Evolutionary conservation across 2,888 invertebrate species (phyloP).

Genomic region (Acleris holmiana): DNA sequence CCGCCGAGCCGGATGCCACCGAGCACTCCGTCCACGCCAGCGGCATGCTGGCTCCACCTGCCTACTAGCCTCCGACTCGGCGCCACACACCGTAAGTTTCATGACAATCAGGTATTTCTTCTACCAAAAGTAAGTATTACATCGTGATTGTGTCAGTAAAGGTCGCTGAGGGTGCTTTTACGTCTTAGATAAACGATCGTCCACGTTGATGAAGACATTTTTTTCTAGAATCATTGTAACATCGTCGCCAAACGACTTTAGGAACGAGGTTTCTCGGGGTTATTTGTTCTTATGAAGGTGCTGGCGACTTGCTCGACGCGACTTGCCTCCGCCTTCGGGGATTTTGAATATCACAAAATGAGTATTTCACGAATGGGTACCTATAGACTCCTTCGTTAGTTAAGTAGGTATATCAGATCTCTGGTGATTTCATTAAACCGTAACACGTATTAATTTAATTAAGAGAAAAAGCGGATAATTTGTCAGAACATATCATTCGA

Average conservation of each 20-base stretch:
- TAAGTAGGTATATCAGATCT: constrained; percentile 74
- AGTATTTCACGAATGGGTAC: constrained; percentile 70
- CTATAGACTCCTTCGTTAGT: constrained; percentile 66
- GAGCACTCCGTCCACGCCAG: constrained; percentile 82
- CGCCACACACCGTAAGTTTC: constrained; percentile 44
- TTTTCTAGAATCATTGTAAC: constrained; percentile 53
- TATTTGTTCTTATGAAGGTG: constrained; percentile 72
- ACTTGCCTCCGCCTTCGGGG: constrained; percentile 81
- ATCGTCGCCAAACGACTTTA: constrained; percentile 59
- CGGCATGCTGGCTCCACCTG: constrained; percentile 82
- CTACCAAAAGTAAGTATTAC: constrained; percentile 82
- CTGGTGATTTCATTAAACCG: constrained; percentile 73
- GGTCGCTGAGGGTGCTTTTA: constrained; percentile 63
- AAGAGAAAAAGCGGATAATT: constrained; percentile 69
- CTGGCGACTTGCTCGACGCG: constrained; percentile 76
- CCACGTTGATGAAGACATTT: constrained; percentile 64
- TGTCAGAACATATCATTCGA: constrained; percentile 76
- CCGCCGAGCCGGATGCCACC: constrained; percentile 85
- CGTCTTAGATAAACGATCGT: constrained; percentile 45
- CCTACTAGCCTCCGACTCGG: constrained; percentile 72
- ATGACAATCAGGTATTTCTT: constrained; percentile 65
- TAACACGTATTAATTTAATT: constrained; percentile 74
- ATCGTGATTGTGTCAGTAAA: constrained; percentile 57
- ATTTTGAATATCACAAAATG: constrained; percentile 70
- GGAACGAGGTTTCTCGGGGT: constrained; percentile 70